These are phyloP conservation scores for Betta splendens DNA, from an alignment of 2,797 vertebrate genomes.

Conservation along the genomic window DNA sequence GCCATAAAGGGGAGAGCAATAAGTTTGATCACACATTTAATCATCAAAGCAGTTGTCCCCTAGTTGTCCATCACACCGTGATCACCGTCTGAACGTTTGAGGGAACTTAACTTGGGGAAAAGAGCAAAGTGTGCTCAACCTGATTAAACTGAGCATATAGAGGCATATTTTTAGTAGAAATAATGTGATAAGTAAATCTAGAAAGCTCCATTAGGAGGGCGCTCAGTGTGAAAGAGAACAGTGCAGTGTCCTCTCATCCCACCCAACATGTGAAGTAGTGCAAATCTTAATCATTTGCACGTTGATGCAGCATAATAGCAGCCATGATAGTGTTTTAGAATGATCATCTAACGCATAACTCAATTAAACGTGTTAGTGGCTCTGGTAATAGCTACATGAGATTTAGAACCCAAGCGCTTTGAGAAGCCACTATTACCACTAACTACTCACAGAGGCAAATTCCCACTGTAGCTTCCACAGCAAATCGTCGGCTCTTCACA, in stretches of 20 bases:
- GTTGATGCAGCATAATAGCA: conserved; percentile 14
- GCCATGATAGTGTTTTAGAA: not conserved
- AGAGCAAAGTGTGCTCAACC: conserved; percentile 30
- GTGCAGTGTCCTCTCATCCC: conserved; percentile 53
- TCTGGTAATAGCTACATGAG: too few species aligned
- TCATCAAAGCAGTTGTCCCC: conserved; percentile 21
- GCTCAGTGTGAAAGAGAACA: conserved; percentile 50
- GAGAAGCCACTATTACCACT: too few species aligned
- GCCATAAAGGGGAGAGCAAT: not conserved
- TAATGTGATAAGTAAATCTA: conserved; percentile 48
- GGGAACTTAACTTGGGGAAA: conserved; percentile 4
- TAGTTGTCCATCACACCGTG: conserved; percentile 34
- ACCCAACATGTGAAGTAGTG: conserved; percentile 41
- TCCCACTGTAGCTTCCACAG: too few species aligned
- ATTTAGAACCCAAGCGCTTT: too few species aligned
- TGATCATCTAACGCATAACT: conserved; percentile 1
- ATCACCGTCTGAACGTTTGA: conserved; percentile 27
- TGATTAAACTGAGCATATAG: conserved; percentile 54
- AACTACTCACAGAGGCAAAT: not conserved
- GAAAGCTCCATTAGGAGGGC: conserved; percentile 49
- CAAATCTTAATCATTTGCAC: conserved; percentile 44
- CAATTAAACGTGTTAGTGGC: not conserved
- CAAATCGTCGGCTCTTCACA: not conserved
- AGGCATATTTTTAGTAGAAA: conserved; percentile 50
- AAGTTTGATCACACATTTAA: conserved; percentile 22